These are phyloP conservation scores for Gryllus bimaculatus DNA, from an alignment of 1,140 invertebrate genomes.

Conservation along the genomic window DNA sequence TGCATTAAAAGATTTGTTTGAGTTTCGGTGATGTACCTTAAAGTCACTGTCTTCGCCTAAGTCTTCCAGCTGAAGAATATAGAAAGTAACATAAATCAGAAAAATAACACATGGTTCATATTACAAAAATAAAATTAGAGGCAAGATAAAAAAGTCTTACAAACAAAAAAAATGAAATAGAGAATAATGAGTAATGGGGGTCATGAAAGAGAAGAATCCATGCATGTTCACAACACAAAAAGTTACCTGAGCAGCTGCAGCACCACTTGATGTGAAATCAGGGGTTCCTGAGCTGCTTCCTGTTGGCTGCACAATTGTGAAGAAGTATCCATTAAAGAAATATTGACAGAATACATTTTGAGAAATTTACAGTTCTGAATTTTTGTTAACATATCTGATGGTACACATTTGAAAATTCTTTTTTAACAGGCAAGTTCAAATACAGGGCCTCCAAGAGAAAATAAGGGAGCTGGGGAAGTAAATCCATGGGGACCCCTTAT, in stretches of 20 bases:
- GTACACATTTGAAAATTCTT: too few species aligned
- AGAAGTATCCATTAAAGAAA: not conserved
- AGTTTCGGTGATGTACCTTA: slow-evolving; percentile 24
- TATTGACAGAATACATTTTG: too few species aligned
- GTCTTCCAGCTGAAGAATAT: slow-evolving; percentile 21
- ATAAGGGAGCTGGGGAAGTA: too few species aligned
- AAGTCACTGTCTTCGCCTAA: slow-evolving; percentile 28
- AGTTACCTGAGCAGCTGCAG: not conserved
- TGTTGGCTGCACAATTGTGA: not conserved
- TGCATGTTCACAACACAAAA: slow-evolving; percentile 8
- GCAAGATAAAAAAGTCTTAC: not conserved
- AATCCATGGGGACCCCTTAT: too few species aligned
- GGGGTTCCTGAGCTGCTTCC: not conserved
- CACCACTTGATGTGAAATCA: not conserved
- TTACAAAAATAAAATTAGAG: slow-evolving; percentile 13
- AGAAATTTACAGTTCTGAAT: too few species aligned
- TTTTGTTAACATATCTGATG: too few species aligned
- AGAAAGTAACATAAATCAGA: slow-evolving; percentile 17
- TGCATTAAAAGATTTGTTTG: not conserved
- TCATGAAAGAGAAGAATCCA: too few species aligned
- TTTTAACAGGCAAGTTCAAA: too few species aligned
- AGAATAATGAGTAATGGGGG: not conserved
- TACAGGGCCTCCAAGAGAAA: too few species aligned
- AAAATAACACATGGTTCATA: not conserved
- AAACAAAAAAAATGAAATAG: not conserved